A percentile compares a stretch with the other conserved stretches of the same genome.
Conservation (phyloP, 2,113 vertebrate species). For the Phrynocephalus versicolor region DNA sequence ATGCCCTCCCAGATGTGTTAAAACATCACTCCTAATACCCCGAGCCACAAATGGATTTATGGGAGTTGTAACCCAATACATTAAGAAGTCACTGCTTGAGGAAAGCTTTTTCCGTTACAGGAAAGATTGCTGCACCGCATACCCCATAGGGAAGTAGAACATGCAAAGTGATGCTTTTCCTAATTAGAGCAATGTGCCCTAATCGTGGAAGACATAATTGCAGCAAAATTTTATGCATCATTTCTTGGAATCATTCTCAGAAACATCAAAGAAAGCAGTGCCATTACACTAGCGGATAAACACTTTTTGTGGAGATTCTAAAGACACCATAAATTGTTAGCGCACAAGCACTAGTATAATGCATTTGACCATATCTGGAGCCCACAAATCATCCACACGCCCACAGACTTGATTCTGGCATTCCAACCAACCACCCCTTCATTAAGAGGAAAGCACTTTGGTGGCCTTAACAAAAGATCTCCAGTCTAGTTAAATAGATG, state of each 20-base stretch:
- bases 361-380: not conserved
- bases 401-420: not conserved
- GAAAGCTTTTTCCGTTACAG: not conserved
- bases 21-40: too few relatives aligned
- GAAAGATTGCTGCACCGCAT: not conserved
- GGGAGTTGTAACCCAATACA: too few relatives aligned
- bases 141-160: not conserved
- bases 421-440: constrained; percentile 3
- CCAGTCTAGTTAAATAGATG: not conserved
- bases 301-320: not conserved
- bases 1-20: too few relatives aligned
- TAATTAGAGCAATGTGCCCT: not conserved
- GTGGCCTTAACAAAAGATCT: not conserved
- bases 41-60: too few relatives aligned
- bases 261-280: not conserved
- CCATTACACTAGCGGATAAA: not conserved
- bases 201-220: not conserved
- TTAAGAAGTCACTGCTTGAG: too few relatives aligned
- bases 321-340: not conserved
- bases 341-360: not conserved
- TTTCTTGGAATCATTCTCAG: not conserved
- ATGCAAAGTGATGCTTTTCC: not conserved
- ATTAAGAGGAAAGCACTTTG: not conserved
- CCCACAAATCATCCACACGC: not conserved
- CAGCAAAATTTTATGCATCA: not conserved